These are phyloP conservation scores for Prionace glauca DNA, from an alignment of 2,797 vertebrate genomes.

Conservation along the genomic window DNA sequence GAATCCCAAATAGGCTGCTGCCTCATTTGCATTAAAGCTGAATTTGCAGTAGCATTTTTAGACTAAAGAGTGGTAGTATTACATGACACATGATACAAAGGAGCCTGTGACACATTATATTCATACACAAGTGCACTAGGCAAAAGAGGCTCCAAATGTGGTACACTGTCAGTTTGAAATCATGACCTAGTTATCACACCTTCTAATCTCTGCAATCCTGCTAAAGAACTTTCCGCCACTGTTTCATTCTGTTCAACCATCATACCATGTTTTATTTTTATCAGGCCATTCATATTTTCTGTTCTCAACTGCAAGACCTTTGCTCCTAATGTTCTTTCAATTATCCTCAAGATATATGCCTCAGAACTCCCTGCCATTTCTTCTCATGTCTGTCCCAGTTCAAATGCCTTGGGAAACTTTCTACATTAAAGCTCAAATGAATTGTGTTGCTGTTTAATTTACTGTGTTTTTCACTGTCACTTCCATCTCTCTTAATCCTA, in stretches of 20 bases:
- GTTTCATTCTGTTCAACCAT: neutral
- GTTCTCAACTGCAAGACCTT: neutral
- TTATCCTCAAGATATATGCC: neutral
- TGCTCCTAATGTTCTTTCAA: neutral
- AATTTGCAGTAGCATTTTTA: neutral
- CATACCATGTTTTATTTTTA: slow-evolving; percentile 19
- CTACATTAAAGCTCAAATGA: neutral
- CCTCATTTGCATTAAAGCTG: neutral
- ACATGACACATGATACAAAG: neutral
- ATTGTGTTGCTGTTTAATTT: neutral
- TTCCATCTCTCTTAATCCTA: neutral
- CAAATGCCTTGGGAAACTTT: neutral
- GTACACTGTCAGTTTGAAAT: neutral
- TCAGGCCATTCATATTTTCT: neutral
- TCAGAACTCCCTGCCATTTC: neutral
- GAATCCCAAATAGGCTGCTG: neutral
- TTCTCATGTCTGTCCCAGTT: neutral
- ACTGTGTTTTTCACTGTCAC: neutral
- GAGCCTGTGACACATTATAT: neutral
- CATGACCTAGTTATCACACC: neutral
- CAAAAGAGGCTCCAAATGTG: neutral
- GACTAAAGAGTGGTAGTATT: neutral
- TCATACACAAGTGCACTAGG: neutral
- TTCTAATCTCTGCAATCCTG: neutral
- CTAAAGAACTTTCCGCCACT: neutral